Percentiles rank a stretch among this genome's conserved stretches.
Conservation (phyloP, 1,140 invertebrate species). For the Xylocopa sonorina region DNA sequence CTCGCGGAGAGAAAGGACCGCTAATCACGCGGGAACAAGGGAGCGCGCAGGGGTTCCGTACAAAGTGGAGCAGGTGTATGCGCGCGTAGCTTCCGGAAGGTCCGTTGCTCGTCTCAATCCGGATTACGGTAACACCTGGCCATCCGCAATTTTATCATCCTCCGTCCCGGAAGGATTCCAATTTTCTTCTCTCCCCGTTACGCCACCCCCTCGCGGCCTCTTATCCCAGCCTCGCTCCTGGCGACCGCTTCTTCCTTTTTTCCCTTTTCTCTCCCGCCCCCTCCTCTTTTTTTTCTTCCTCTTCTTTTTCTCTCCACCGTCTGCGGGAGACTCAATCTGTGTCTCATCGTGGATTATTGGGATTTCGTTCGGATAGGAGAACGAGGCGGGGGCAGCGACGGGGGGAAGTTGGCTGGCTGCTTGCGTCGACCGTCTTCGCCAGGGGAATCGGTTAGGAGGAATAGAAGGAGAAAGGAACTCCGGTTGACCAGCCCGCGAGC, state of each 20-base stretch:
- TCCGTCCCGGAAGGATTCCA: constrained; percentile 75
- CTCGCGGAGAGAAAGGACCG: constrained; percentile 9
- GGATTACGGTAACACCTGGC: constrained; percentile 78
- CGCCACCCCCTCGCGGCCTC: constrained; percentile 21
- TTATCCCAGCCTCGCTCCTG: constrained; percentile 11
- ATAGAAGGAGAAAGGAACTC: constrained; percentile 24
- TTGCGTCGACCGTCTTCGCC: constrained; percentile 62
- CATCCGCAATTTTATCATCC: constrained; percentile 80
- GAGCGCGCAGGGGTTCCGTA: constrained; percentile 20
- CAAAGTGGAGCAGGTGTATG: constrained; percentile 35
- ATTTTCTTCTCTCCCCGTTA: constrained; percentile 74
- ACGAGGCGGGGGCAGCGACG: constrained; percentile 26
- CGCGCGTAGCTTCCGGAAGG: constrained; percentile 38
- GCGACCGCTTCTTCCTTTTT: constrained; percentile 16
- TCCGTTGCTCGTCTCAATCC: constrained; percentile 65
- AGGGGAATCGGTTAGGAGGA: constrained; percentile 62
- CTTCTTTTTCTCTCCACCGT: constrained; percentile 64
- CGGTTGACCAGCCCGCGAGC: constrained; percentile 54
- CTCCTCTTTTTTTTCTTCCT: constrained; percentile 23
- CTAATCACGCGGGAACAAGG: constrained; percentile 1
- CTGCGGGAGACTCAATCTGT: constrained; percentile 79
- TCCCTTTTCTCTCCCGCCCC: constrained; percentile 47
- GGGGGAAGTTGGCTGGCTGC: constrained; percentile 45
- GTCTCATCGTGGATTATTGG: constrained; percentile 81
- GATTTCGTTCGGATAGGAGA: constrained; percentile 69